Evolutionary conservation across 2,113 vertebrate species (phyloP).

Genomic region (Vulpes lagopus): DNA sequence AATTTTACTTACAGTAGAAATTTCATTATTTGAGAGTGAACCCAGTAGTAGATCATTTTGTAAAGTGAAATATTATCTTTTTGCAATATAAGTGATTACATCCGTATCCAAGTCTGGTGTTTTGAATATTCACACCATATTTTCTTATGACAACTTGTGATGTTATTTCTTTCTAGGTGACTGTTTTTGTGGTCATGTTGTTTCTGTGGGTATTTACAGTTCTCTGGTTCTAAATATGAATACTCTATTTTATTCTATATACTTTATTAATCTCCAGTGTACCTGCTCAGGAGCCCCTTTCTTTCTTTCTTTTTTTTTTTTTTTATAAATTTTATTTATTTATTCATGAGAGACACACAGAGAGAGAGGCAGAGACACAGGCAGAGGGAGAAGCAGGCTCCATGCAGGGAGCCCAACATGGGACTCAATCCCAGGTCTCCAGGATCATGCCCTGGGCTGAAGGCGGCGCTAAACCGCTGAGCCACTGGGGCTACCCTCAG

Average conservation of each 20-base stretch:
- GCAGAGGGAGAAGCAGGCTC: too few species aligned
- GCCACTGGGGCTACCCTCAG: neutral
- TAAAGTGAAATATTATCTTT: neutral
- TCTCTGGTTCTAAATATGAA: neutral
- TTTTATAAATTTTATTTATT: too few species aligned
- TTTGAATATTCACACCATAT: neutral
- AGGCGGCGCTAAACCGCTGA: too few species aligned
- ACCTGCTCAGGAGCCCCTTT: neutral
- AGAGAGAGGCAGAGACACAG: too few species aligned
- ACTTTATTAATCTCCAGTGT: neutral
- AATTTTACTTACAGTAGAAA: neutral
- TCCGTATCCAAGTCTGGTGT: neutral
- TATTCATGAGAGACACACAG: too few species aligned
- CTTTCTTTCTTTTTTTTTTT: neutral
- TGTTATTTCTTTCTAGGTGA: neutral
- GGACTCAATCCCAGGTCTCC: too few species aligned
- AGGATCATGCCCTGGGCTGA: too few species aligned
- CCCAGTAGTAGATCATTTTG: neutral
- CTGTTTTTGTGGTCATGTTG: neutral
- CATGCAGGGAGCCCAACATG: too few species aligned
- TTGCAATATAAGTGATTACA: neutral
- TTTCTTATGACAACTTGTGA: neutral
- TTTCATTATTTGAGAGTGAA: constrained; percentile 34
- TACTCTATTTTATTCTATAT: neutral
- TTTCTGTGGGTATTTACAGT: neutral